phyloP scores from a whole-genome alignment of 1,140 invertebrate species.

The Lepidurus couesii region DNA sequence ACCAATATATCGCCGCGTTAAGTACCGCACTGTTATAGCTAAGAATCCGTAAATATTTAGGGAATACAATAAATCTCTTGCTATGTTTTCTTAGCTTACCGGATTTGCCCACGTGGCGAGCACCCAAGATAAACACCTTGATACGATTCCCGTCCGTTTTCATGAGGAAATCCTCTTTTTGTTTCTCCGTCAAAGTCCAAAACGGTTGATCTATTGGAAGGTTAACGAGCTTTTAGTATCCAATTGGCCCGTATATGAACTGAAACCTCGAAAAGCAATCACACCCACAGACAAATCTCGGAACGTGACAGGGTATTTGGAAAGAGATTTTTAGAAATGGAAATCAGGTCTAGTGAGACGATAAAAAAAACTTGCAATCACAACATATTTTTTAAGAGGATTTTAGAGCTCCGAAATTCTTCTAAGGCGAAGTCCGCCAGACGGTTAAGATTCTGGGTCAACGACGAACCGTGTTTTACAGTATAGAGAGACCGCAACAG shows the following conservation, averaged over 20 bases:
- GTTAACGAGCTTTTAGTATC: background rate
- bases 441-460: slow-evolving; percentile 13
- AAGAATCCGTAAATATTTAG: slow-evolving; percentile 44
- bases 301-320: too few species aligned
- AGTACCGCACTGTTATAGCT: slow-evolving; percentile 69
- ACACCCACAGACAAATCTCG: background rate
- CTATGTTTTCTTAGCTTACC: slow-evolving; percentile 49
- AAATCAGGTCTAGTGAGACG: too few species aligned
- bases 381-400: background rate
- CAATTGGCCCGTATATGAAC: background rate
- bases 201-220: background rate
- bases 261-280: too few species aligned
- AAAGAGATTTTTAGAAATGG: too few species aligned
- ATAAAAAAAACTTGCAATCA: too few species aligned
- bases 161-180: slow-evolving; percentile 15
- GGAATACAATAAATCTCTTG: slow-evolving; percentile 22
- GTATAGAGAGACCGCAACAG: background rate
- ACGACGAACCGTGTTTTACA: background rate
- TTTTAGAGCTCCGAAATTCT: background rate
- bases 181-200: background rate
- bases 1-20: slow-evolving; percentile 69
- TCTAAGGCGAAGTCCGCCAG: background rate
- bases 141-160: slow-evolving; percentile 24
- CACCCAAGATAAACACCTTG: slow-evolving; percentile 51
- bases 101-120: slow-evolving; percentile 66